Percentiles rank a stretch among this genome's conserved stretches.
Evolutionary conservation across 2,888 invertebrate species (phyloP).

Genomic region (Idaea dimidiata): DNA sequence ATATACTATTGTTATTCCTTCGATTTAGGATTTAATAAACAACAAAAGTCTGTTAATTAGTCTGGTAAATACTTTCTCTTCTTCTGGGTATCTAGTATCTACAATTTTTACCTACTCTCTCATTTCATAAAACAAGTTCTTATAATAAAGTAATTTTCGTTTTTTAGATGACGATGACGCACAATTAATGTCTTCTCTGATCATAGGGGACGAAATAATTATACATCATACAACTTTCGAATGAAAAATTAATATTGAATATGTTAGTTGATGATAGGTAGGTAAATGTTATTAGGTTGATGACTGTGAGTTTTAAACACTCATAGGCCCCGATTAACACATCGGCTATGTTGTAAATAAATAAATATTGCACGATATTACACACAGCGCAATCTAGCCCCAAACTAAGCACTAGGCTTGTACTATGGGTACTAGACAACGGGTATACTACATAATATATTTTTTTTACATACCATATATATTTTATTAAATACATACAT

Average conservation of each 20-base stretch:
- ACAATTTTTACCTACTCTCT: not conserved
- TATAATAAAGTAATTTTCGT: not conserved
- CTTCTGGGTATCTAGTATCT: not conserved
- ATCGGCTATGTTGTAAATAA: too few relatives aligned
- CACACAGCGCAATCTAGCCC: too few relatives aligned
- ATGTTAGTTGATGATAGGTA: not conserved
- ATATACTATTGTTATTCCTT: too few relatives aligned
- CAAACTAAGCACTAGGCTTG: too few relatives aligned
- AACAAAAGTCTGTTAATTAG: not conserved
- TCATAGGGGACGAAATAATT: not conserved
- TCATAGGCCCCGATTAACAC: too few relatives aligned
- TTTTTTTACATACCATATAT: too few relatives aligned
- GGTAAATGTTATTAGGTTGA: not conserved
- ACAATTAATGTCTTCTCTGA: not conserved
- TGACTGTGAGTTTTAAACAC: too few relatives aligned
- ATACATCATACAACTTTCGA: not conserved
- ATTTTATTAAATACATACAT: too few relatives aligned
- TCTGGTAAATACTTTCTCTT: not conserved
- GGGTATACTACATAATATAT: too few relatives aligned
- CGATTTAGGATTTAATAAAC: not conserved
- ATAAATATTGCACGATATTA: too few relatives aligned
- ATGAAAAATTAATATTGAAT: not conserved
- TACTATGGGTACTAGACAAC: too few relatives aligned
- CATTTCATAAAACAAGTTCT: not conserved
- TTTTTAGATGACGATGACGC: not conserved